Conservation (phyloP, 2,888 invertebrate species). For the Uloborus plumipes region DNA sequence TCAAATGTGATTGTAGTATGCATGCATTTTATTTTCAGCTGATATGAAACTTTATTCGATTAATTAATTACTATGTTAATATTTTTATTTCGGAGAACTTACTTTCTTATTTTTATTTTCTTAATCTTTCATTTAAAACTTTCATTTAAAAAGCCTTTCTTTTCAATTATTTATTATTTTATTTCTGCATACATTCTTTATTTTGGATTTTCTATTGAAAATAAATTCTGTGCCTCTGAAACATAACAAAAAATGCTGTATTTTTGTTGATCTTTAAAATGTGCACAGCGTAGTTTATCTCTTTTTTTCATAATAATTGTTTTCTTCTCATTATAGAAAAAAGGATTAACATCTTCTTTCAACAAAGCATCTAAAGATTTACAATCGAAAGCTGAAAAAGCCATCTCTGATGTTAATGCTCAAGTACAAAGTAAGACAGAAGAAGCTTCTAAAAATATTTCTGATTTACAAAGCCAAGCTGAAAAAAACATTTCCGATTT, state of each 20-base stretch:
- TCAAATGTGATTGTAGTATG: not conserved
- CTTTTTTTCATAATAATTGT: not conserved
- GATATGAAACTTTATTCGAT: not conserved
- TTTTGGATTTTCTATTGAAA: no score
- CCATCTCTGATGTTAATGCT: conserved; percentile 25
- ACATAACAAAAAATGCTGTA: no score
- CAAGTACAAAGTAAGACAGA: conserved; percentile 41
- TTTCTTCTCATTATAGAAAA: conserved; percentile 33
- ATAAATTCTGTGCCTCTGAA: no score
- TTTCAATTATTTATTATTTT: no score
- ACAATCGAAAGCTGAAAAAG: conserved; percentile 32
- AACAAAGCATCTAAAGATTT: conserved; percentile 47
- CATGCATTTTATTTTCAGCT: not conserved
- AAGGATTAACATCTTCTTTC: conserved; percentile 42
- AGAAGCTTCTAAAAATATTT: conserved; percentile 23
- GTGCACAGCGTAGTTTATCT: no score
- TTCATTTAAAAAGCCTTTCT: not conserved
- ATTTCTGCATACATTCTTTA: no score
- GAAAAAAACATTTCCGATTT: conserved; percentile 37
- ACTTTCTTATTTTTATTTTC: not conserved
- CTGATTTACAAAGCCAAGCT: conserved; percentile 23
- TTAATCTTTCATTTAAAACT: not conserved
- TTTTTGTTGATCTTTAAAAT: no score
- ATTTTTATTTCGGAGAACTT: not conserved
- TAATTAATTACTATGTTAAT: not conserved